Percentiles rank a stretch among this genome's conserved stretches.
phyloP scores from a whole-genome alignment of 2,888 invertebrate genomes.

The Tethea ocularis region DNA sequence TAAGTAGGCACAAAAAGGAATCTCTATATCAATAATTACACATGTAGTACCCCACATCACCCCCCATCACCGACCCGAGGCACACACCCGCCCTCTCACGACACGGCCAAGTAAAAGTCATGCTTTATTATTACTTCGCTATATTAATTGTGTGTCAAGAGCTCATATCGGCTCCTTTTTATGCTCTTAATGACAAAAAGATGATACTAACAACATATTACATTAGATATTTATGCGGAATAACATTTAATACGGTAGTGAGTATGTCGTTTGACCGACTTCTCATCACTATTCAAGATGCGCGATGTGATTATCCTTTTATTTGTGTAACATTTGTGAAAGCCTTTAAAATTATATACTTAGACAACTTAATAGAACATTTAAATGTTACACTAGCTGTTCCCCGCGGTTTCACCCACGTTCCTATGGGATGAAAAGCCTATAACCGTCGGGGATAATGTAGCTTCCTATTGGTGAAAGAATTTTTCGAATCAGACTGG shows the following conservation, averaged over 20 bases:
- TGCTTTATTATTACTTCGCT: conserved; percentile 58
- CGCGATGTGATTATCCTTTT: neutral
- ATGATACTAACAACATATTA: conserved; percentile 32
- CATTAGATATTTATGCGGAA: conserved; percentile 1
- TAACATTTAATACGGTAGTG: conserved; percentile 3
- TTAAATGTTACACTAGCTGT: too few species aligned
- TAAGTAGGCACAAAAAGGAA: conserved; percentile 16
- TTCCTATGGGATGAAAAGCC: too few species aligned
- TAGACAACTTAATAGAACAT: neutral
- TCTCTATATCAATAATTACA: conserved; percentile 25
- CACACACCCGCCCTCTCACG: neutral
- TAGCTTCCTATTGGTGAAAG: too few species aligned
- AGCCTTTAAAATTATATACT: neutral
- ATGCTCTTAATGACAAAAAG: conserved; percentile 51
- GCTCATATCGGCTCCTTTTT: conserved; percentile 46
- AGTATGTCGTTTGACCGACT: neutral
- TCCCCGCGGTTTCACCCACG: too few species aligned
- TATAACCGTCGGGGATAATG: too few species aligned
- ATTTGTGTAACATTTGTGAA: neutral
- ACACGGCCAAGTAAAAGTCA: conserved; percentile 49
- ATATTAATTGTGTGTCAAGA: conserved; percentile 61
- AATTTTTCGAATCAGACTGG: too few species aligned
- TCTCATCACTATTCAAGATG: neutral
- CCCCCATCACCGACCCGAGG: neutral
- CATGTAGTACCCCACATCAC: neutral